Conservation (phyloP, 2,113 vertebrate species). For the Neoarius graeffei region DNA sequence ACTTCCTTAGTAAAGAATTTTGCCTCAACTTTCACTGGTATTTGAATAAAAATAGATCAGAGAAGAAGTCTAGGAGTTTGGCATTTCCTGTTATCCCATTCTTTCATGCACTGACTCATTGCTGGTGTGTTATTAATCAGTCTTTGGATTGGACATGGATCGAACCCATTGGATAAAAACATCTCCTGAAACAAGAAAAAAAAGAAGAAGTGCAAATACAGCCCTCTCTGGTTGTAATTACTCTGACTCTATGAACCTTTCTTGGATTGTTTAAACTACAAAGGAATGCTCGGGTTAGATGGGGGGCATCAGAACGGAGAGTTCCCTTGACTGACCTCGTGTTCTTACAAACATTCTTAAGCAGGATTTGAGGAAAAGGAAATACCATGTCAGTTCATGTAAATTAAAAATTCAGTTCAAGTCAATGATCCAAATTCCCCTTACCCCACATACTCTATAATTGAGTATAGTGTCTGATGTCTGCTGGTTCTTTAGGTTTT, state of each 20-base stretch:
- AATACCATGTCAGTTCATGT: neutral
- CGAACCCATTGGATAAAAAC: neutral
- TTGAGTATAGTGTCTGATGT: neutral
- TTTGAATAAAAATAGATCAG: neutral
- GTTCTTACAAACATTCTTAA: neutral
- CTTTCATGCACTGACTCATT: neutral
- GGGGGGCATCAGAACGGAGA: constrained; percentile 13
- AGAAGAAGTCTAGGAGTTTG: neutral
- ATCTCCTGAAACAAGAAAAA: neutral
- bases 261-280: constrained; percentile 49
- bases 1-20: neutral
- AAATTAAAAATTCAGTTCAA: neutral
- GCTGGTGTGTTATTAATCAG: neutral
- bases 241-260: constrained; percentile 40
- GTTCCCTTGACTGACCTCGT: neutral
- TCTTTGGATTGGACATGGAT: neutral
- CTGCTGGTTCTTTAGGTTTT: neutral
- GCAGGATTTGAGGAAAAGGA: neutral
- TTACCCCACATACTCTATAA: neutral
- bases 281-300: constrained; percentile 52
- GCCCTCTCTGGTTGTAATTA: constrained; percentile 53
- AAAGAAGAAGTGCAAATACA: neutral
- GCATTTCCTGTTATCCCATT: neutral
- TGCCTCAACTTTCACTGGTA: neutral
- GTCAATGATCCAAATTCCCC: neutral